phyloP scores from a whole-genome alignment of 2,888 invertebrate species.

The Lasius platythorax region DNA sequence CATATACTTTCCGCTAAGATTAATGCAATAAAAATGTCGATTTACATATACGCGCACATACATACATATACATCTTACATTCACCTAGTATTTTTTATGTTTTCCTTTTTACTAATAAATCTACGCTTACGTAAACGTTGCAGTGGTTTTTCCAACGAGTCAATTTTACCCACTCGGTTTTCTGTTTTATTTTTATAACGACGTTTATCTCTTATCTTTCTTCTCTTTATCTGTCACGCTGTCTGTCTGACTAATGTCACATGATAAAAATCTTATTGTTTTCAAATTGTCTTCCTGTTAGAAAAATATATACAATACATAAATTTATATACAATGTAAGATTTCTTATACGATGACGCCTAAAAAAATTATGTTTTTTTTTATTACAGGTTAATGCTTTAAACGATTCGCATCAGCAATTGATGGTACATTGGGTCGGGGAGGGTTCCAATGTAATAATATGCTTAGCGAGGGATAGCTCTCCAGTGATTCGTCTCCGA shows the following conservation, averaged over 20 bases:
- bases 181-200: background rate
- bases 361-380: background rate
- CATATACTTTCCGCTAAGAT: background rate
- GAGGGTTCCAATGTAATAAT: constrained; percentile 95
- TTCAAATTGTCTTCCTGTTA: background rate
- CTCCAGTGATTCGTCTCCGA: constrained; percentile 83
- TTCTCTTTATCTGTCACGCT: background rate
- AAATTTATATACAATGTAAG: background rate
- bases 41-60: background rate
- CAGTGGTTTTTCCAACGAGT: background rate
- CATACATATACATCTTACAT: background rate
- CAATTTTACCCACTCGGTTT: background rate
- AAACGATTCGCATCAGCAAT: constrained; percentile 95
- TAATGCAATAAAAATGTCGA: background rate
- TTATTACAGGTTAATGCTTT: constrained; percentile 90
- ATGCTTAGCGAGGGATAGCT: constrained; percentile 93
- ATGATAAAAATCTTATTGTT: constrained; percentile 1
- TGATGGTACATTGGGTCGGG: constrained; percentile 97
- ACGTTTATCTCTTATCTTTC: background rate
- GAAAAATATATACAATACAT: background rate
- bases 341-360: background rate
- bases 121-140: background rate
- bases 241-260: background rate
- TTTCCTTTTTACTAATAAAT: background rate
- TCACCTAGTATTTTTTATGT: background rate